phyloP scores from a whole-genome alignment of 92 coral and sea anemone species.

The Micromussa lordhowensis region DNA sequence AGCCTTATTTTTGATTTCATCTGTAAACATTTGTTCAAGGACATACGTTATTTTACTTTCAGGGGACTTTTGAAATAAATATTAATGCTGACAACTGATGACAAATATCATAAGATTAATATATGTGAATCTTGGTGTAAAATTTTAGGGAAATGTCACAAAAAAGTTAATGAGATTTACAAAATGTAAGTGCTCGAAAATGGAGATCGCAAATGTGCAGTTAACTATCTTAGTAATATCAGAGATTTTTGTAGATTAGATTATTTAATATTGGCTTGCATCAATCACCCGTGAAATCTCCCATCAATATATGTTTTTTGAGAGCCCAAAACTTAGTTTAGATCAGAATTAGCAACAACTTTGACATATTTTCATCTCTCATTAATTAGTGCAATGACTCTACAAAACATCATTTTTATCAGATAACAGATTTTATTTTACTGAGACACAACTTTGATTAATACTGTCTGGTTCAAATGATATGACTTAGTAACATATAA shows the following conservation, averaged over 20 bases:
- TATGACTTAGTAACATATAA: no score
- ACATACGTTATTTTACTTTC: no score
- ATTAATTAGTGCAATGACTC: background rate
- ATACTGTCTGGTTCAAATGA: no score
- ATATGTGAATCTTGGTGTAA: no score
- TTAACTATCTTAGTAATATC: background rate
- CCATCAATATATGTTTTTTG: background rate
- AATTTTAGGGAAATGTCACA: no score
- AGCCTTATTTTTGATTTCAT: background rate
- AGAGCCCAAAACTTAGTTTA: background rate
- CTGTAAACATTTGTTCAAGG: background rate
- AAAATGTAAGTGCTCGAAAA: background rate
- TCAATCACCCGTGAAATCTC: background rate
- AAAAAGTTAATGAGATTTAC: no score
- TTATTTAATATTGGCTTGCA: background rate
- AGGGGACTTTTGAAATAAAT: no score
- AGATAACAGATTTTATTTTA: background rate
- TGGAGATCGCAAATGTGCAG: background rate
- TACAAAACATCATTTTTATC: background rate
- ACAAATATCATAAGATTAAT: no score
- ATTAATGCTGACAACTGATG: no score
- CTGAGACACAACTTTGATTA: background rate
- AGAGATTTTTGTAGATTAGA: no score
- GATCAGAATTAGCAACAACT: background rate
- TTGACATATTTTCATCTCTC: background rate